phyloP scores from a whole-genome alignment of 2,113 vertebrate genomes.

The Grantiella picta region DNA sequence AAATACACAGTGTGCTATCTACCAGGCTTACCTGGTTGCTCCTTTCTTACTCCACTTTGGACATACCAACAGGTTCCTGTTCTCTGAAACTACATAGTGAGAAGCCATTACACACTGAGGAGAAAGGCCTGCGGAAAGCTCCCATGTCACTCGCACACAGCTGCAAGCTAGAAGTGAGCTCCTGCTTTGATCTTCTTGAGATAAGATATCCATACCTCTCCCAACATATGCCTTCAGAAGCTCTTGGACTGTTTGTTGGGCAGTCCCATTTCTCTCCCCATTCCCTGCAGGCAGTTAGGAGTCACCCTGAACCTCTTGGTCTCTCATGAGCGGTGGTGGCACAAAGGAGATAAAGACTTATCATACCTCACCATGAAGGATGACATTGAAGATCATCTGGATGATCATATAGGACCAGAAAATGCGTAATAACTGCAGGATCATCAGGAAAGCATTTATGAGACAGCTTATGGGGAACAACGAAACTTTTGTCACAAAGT shows the following conservation, averaged over 20 bases:
- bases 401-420: constrained; percentile 83
- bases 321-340: background rate
- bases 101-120: background rate
- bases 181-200: background rate
- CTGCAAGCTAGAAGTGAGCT: background rate
- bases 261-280: background rate
- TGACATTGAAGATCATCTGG: constrained; percentile 75
- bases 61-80: background rate
- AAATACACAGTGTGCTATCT: background rate
- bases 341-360: background rate
- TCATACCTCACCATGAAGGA: constrained; percentile 71
- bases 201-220: background rate
- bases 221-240: background rate
- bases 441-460: constrained; percentile 74
- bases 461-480: constrained; percentile 77
- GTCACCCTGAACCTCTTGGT: background rate
- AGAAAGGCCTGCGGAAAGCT: background rate
- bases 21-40: background rate
- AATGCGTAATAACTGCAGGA: constrained; percentile 78
- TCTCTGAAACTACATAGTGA: background rate
- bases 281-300: background rate
- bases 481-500: constrained; percentile 67
- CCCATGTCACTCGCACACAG: background rate
- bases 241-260: background rate
- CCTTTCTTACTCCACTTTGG: background rate